A percentile compares a stretch with the other conserved stretches of the same genome.
phyloP scores from a whole-genome alignment of 2,888 invertebrate species.

The Sturmia bella region DNA sequence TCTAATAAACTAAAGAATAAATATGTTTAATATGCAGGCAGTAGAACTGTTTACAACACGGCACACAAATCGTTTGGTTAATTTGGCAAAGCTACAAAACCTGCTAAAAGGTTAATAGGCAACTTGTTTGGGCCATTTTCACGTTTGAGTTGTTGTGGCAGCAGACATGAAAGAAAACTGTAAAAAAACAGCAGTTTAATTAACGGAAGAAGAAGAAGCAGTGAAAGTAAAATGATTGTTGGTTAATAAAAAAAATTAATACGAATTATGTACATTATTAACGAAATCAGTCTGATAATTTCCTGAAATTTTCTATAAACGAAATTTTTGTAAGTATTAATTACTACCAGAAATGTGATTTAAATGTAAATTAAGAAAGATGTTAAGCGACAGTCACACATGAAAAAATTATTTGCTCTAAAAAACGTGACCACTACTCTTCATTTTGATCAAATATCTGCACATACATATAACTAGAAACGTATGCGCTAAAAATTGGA shows the following conservation, averaged over 20 bases:
- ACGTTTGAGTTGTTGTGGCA: background rate
- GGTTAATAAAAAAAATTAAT: background rate
- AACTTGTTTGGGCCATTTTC: background rate
- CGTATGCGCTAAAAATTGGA: too few species aligned
- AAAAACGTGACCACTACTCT: too few species aligned
- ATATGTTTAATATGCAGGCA: slow-evolving; percentile 45
- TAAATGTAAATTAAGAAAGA: too few species aligned
- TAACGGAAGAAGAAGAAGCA: slow-evolving; percentile 21
- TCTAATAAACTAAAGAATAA: slow-evolving; percentile 13
- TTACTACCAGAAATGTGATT: too few species aligned
- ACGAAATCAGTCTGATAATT: too few species aligned
- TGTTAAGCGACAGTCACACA: too few species aligned
- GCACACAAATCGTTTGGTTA: slow-evolving; percentile 32
- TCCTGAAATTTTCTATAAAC: too few species aligned
- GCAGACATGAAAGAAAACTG: background rate
- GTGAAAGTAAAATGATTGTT: slow-evolving; percentile 13
- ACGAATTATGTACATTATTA: too few species aligned
- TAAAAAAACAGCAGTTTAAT: background rate
- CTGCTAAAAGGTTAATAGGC: slow-evolving; percentile 6
- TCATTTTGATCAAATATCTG: too few species aligned
- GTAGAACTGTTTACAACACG: slow-evolving; percentile 11
- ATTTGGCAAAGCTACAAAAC: slow-evolving; percentile 45
- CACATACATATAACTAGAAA: too few species aligned
- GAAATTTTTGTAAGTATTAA: too few species aligned
- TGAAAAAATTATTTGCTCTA: too few species aligned